phyloP scores from a whole-genome alignment of 2,888 invertebrate genomes.

The Agonopterix subpropinquella region DNA sequence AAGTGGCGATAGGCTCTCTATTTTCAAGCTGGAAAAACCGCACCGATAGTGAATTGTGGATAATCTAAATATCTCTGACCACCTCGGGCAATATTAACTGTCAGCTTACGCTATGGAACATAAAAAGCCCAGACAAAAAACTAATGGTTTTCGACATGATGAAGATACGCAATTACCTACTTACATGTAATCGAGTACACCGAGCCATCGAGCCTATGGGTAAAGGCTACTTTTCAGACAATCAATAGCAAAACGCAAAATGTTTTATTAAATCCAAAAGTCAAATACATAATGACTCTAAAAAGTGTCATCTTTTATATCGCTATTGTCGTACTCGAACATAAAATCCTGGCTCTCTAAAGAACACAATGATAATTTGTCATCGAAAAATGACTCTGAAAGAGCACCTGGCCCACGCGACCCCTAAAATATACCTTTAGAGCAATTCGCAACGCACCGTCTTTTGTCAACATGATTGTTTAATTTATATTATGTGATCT shows the following conservation, averaged over 20 bases:
- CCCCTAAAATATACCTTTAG: slow-evolving; percentile 39
- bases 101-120: no score
- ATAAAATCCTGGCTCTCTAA: slow-evolving; percentile 37
- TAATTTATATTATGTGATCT: slow-evolving; percentile 74
- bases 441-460: slow-evolving; percentile 61
- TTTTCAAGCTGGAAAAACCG: no score
- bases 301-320: slow-evolving; percentile 50
- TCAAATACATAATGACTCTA: slow-evolving; percentile 28
- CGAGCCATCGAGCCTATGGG: no score
- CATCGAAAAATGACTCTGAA: slow-evolving; percentile 47
- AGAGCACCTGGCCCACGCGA: slow-evolving; percentile 65
- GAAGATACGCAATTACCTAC: no score
- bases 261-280: slow-evolving; percentile 23
- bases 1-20: no score
- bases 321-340: slow-evolving; percentile 31
- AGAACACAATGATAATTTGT: slow-evolving; percentile 70
- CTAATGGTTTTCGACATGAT: no score
- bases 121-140: no score
- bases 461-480: slow-evolving; percentile 66
- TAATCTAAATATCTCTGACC: no score
- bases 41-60: no score
- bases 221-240: no score
- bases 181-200: no score
- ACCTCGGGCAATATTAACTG: no score
- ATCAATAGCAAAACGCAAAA: not conserved